Conservation (phyloP, 2,113 vertebrate species). For the Neogobius melanostomus region DNA sequence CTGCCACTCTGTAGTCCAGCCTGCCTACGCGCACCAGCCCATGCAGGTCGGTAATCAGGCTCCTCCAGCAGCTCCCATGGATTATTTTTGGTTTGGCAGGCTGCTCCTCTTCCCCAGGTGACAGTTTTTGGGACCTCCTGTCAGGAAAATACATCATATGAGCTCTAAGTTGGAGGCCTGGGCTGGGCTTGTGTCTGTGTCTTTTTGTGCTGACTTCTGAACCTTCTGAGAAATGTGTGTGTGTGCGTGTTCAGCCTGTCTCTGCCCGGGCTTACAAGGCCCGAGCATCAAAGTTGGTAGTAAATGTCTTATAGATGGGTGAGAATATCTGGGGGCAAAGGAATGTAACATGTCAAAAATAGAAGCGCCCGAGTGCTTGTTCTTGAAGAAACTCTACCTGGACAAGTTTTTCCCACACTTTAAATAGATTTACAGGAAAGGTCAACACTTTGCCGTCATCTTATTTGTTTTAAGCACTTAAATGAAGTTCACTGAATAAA, state of each 20-base stretch:
- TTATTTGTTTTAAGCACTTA: conserved; percentile 46
- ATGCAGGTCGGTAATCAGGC: neutral
- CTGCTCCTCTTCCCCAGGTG: conserved; percentile 48
- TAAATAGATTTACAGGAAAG: conserved; percentile 46
- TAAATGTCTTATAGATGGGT: conserved; percentile 81
- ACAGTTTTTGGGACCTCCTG: conserved; percentile 68
- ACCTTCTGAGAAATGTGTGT: conserved; percentile 74
- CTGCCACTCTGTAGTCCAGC: too few species aligned
- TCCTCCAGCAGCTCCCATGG: conserved; percentile 18
- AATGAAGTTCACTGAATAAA: conserved; percentile 19
- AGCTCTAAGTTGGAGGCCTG: conserved; percentile 66
- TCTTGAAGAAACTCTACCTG: conserved; percentile 47
- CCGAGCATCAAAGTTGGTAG: conserved; percentile 78
- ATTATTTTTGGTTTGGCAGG: conserved; percentile 53
- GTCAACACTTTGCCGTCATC: conserved; percentile 37
- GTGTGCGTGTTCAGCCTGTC: conserved; percentile 58
- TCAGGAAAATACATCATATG: conserved; percentile 67
- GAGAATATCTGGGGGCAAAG: conserved; percentile 77
- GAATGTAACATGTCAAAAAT: conserved; percentile 83
- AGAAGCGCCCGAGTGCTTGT: conserved; percentile 65
- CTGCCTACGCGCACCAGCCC: neutral
- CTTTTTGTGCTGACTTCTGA: conserved; percentile 73
- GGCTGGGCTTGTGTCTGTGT: conserved; percentile 71
- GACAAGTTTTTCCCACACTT: conserved; percentile 63
- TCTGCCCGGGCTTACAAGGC: conserved; percentile 66